Base-by-base conservation (phyloP, 2,888 invertebrate species). In the Nephrotoma guestfalica region DNA sequence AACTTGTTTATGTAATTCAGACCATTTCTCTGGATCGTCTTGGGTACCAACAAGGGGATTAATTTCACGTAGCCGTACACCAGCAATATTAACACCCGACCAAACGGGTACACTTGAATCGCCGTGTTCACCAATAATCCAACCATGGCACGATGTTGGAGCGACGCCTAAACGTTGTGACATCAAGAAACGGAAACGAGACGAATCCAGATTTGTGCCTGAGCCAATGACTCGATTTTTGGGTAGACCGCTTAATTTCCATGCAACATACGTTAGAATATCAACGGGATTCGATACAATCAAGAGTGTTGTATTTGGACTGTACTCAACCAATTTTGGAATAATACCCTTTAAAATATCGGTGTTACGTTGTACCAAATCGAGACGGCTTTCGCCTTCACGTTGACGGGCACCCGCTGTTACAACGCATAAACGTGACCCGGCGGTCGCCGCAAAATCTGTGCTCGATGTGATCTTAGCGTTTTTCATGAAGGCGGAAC, bases 261-360 rank as follows among this genome's bases (percentile, higher is more conserved):
- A 98, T n/a, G 98, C 95, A 11, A 98, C 97, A 90, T 97, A 98
- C 0, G 98, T 97, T 89, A 98, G 92, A 88, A 98, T 95, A 90
- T 98, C 98, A 42, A 97, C 97, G 0, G 98, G 98, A 91, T 98
- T 98, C 88, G 97, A 96, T 6, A 98, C 97, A 89, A 98, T 95
- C 87, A 98, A 89, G 42, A 98, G 91, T 87, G 97, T 94, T 11
- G 97, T 95, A 89, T 98, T 94, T 0, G 98, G 98, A 88, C 97
- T 97, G 92, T 97, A 93, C 88, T 91, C 89, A 15, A 92, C 89
- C 88, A 92, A 40, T 87, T 92, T 92, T n/a, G 98, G 98, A 88
- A 98, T 95, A 89, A 98, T 97, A 87, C 93, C 92, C 91, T 97
- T 97, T 88, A 98, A 94, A 85, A 98, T 96, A 88, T 97, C 96